These are phyloP conservation scores for Steinernema carpocapsae DNA, from an alignment of 2,888 invertebrate species.

Conservation along the genomic window DNA sequence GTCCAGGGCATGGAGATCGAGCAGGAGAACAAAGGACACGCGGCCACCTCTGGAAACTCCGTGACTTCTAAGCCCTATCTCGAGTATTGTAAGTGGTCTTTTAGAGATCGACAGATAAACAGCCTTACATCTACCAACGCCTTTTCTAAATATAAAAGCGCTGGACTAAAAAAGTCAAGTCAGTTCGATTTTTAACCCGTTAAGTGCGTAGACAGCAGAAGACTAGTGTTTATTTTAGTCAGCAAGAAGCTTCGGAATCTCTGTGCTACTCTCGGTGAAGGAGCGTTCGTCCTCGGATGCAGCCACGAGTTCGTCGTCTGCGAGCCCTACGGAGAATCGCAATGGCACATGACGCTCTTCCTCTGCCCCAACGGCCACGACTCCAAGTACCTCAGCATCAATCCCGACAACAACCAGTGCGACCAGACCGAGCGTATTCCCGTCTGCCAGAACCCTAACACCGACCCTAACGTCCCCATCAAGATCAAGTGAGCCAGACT, in stretches of 20 bases:
- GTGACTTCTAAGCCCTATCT: no score
- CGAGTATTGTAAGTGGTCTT: no score
- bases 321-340: neutral
- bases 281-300: conserved; percentile 3
- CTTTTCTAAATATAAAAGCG: no score
- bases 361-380: neutral
- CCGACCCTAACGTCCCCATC: neutral
- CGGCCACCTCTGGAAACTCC: no score
- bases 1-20: no score
- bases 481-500: neutral
- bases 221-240: no score
- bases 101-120: no score
- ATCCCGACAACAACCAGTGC: neutral
- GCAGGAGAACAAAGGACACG: no score
- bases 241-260: neutral
- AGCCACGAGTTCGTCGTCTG: conserved; percentile 4
- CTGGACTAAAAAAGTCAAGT: no score
- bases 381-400: neutral
- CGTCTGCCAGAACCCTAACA: neutral
- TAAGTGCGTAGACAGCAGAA: no score
- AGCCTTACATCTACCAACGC: no score
- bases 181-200: no score
- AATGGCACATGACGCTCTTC: neutral
- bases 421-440: neutral
- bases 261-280: neutral